phyloP scores from a whole-genome alignment of 2,113 vertebrate species.

The Globicephala melas region DNA sequence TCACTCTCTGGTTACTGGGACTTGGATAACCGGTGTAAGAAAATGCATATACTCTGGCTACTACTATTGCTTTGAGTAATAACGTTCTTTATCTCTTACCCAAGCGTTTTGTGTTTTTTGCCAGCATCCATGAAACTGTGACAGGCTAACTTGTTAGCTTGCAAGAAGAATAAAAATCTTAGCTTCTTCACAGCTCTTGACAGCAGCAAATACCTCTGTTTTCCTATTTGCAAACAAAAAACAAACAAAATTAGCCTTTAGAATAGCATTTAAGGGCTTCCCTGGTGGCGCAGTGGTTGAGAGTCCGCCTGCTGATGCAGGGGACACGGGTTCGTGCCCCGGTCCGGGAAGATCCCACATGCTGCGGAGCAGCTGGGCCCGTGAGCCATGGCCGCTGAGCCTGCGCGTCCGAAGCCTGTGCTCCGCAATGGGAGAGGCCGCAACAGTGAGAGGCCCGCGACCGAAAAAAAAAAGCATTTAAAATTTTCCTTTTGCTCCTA shows the following conservation, averaged over 20 bases:
- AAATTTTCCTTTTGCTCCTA: background rate
- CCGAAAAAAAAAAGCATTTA: background rate
- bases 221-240: conserved; percentile 1
- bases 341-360: no score
- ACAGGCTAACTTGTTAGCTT: conserved; percentile 8
- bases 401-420: no score
- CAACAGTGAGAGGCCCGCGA: no score
- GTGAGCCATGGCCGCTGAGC: no score
- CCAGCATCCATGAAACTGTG: background rate
- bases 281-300: no score
- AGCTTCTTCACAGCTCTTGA: conserved; percentile 5
- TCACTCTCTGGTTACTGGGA: background rate
- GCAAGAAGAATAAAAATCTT: conserved; percentile 11
- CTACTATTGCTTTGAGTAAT: background rate
- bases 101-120: background rate
- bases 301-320: no score
- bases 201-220: background rate
- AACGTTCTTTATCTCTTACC: background rate
- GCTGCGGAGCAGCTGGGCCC: no score
- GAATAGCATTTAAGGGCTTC: background rate
- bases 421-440: no score
- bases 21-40: background rate
- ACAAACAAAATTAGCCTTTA: background rate
- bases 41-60: background rate
- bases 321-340: no score